Base-by-base conservation (phyloP, 2,888 invertebrate genomes). In the Caprella mutica region DNA sequence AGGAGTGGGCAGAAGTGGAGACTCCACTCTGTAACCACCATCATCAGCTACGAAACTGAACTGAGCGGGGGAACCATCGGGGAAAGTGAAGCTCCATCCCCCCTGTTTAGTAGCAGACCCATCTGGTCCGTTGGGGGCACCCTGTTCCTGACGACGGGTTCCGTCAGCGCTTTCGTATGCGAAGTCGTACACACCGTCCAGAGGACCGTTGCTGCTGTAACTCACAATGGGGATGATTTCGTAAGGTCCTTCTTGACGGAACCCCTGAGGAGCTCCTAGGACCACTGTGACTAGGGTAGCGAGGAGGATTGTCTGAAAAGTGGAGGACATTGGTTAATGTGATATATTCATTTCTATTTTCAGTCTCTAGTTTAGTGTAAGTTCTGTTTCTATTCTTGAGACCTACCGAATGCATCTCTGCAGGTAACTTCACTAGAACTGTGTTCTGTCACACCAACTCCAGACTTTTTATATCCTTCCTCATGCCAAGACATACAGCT, bases 31-130 rank as follows among this genome's bases (percentile, higher is more conserved):
- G 48, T 54, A 63, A 14, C 63, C 63, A 17, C 52, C 44, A 33
- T 55, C 63, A 30, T 63, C 63, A n/a, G 63, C 63, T 21, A 63
- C 59, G 55, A 63, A 63, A 17, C 23, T 57, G 57, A 63, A 63
- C 29, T 51, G 54, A 26, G 55, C 63, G 1, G 63, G 63, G 12
- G 59, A 59, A 29, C 63, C 63, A 30, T 63, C 63, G n/a, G 63
- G 63, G 59, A 57, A 57, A 3, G 63, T 63, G 43, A 57, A 63
- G 8, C 63, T 57, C 61, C 61, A 61, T 27, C 48, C 52, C 29
- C 57, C 61, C 35, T 61, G 57, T 5, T 30, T 33, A 21, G 40
- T 55, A n/a, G 57, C 61, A 17, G 61, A 57, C 17, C 61, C 61
- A 9, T 27, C n/a, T 14, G 44, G 46, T 14, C 52, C 55, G 21